Conservation (phyloP, 37 sponge, comb jelly and placozoan species). For the Agelas oroides region DNA sequence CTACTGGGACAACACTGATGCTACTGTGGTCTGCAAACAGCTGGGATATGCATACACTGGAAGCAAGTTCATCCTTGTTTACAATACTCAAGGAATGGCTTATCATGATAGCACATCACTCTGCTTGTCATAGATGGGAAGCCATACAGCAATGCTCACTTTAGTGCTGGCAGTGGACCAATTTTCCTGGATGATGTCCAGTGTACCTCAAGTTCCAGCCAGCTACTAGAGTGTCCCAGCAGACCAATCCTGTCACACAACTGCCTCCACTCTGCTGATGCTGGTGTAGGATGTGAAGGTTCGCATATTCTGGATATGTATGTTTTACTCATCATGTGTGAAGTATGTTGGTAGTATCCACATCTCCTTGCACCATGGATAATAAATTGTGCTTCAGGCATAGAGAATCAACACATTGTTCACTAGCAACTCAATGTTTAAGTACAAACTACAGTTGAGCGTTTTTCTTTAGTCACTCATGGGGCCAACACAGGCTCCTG, state of each 20-base stretch:
- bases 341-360: no score
- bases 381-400: no score
- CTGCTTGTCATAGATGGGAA: neutral
- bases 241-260: neutral
- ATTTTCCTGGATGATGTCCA: constrained; percentile 18
- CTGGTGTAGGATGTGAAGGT: constrained; percentile 5
- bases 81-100: neutral
- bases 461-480: no score
- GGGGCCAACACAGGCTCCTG: no score
- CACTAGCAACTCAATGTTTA: no score
- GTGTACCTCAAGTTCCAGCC: neutral
- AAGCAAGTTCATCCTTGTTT: neutral
- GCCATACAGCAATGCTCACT: constrained; percentile 3
- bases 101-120: neutral
- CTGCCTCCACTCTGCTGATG: neutral
- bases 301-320: no score
- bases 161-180: constrained; percentile 2
- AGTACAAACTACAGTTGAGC: no score
- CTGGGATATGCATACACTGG: constrained; percentile 21
- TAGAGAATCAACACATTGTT: no score
- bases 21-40: constrained; percentile 21
- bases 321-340: no score
- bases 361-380: no score
- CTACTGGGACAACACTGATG: constrained; percentile 23
- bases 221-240: constrained; percentile 11